Conservation (phyloP, 2,113 vertebrate genomes). For the Austrofundulus limnaeus region DNA sequence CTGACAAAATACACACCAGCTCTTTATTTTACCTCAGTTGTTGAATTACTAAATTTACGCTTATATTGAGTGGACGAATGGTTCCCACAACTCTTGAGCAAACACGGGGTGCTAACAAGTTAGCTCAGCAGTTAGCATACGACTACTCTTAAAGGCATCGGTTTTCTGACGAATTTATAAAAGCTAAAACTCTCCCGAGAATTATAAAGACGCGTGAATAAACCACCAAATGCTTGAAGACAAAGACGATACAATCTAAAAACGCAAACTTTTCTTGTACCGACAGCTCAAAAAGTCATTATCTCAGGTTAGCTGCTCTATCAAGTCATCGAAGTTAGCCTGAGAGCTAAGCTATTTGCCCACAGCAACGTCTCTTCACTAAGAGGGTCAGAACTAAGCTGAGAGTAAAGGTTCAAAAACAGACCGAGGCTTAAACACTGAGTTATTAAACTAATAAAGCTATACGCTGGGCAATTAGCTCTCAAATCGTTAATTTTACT, state of each 20-base stretch:
- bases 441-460: not conserved
- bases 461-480: not conserved
- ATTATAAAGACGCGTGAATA: not conserved
- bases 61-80: not conserved
- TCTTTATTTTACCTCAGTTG: not conserved
- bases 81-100: slow-evolving; percentile 8
- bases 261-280: slow-evolving; percentile 2
- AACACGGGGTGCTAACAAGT: slow-evolving; percentile 35
- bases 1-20: not conserved
- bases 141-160: slow-evolving; percentile 21
- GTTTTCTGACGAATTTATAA: not conserved
- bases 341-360: slow-evolving; percentile 42
- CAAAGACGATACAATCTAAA: not conserved
- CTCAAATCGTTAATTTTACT: not conserved
- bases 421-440: not conserved
- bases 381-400: not conserved
- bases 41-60: not conserved
- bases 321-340: slow-evolving; percentile 43
- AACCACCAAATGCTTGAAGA: not conserved
- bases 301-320: slow-evolving; percentile 51
- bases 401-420: not conserved
- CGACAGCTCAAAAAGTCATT: slow-evolving; percentile 39
- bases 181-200: fast-evolving
- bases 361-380: slow-evolving; percentile 2
- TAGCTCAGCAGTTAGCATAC: slow-evolving; percentile 52